Percentiles rank a stretch among this genome's conserved stretches.
Conservation (phyloP, 2,888 invertebrate genomes). For the Melolontha melolontha region DNA sequence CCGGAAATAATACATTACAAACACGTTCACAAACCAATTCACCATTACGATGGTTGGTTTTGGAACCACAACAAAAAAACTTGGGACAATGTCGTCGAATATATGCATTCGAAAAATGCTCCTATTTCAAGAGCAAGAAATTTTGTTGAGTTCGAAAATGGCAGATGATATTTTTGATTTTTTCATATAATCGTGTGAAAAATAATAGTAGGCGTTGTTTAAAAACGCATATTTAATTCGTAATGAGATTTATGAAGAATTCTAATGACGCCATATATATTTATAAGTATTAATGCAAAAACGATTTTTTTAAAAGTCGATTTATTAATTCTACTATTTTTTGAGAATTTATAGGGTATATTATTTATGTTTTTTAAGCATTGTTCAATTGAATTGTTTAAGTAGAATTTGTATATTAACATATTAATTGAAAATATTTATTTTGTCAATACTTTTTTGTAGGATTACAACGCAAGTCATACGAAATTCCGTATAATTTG, state of each 20-base stretch:
- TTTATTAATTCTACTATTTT: not conserved
- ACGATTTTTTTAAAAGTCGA: conserved; percentile 36
- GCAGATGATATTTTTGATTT: not conserved
- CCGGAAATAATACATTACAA: conserved; percentile 57
- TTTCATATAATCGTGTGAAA: conserved; percentile 3
- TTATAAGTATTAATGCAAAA: not conserved
- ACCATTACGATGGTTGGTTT: conserved; percentile 69
- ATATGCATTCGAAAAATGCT: conserved; percentile 42
- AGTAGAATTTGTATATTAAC: too few relatives aligned
- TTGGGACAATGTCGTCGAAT: conserved; percentile 65
- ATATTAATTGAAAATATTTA: too few relatives aligned
- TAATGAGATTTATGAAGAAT: too few relatives aligned
- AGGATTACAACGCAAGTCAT: too few relatives aligned
- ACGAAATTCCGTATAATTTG: too few relatives aligned
- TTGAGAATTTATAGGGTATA: too few relatives aligned
- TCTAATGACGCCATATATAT: too few relatives aligned
- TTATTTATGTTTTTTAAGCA: too few relatives aligned
- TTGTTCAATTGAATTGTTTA: too few relatives aligned
- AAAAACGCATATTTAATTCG: too few relatives aligned
- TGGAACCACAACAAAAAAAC: conserved; percentile 71
- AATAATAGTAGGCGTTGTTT: too few relatives aligned
- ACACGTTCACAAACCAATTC: conserved; percentile 62
- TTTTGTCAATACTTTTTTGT: too few relatives aligned
- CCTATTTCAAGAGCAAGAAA: conserved; percentile 2
- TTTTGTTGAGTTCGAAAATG: not conserved